A percentile compares a stretch with the other conserved stretches of the same genome.
Evolutionary conservation across 2,113 vertebrate species (phyloP).

Genomic region (Tragelaphus imberbis): DNA sequence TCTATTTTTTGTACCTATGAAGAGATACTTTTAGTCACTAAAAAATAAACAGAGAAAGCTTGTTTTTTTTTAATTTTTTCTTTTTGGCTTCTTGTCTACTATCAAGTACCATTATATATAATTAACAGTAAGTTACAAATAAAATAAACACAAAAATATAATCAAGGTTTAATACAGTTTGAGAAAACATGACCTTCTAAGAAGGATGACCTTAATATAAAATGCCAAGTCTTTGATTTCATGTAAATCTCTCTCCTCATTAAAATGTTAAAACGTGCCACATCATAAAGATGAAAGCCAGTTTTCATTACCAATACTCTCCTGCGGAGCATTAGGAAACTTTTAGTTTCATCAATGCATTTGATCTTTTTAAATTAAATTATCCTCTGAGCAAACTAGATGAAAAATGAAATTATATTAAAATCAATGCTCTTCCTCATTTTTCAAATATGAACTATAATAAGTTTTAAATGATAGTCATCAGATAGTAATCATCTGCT

Average conservation of each 20-base stretch:
- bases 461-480: not conserved
- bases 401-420: conserved; percentile 54
- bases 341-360: conserved; percentile 30
- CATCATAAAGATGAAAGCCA: conserved; percentile 59
- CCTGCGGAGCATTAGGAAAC: conserved; percentile 39
- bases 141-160: not conserved
- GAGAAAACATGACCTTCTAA: conserved; percentile 22
- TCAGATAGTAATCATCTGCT: not conserved
- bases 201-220: conserved; percentile 61
- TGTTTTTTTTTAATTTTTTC: not conserved
- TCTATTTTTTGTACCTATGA: not conserved
- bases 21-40: not conserved
- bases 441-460: conserved; percentile 19
- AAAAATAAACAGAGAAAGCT: not conserved
- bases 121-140: not conserved
- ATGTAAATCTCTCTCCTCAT: conserved; percentile 38
- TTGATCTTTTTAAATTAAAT: conserved; percentile 65
- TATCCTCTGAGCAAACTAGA: conserved; percentile 9
- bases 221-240: conserved; percentile 21
- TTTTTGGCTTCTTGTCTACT: not conserved
- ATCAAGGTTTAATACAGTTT: conserved; percentile 14
- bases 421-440: conserved; percentile 34
- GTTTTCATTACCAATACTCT: conserved; percentile 49
- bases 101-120: not conserved
- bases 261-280: conserved; percentile 23